Evolutionary conservation across 2,888 invertebrate genomes (phyloP), one percentile per base, ranked within the genome.

Genomic region (Dichetophora obliterata): DNA sequence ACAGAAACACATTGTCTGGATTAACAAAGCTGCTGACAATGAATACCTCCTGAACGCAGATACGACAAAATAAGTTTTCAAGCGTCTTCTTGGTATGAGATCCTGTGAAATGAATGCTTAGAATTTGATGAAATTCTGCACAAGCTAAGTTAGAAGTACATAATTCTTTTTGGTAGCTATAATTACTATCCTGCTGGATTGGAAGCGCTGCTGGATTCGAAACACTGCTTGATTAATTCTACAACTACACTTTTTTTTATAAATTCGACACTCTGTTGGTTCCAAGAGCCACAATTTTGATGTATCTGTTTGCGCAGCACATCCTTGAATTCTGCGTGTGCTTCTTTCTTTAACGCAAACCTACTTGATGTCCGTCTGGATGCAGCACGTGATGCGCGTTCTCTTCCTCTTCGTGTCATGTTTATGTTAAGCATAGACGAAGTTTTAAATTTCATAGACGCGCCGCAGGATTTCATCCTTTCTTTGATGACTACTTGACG

Each of bases 401-500:
- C 0, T 24, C 19, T 22, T 22, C 3, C 57, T 59, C 24, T 22
- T 14, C 57, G 19, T 2, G 24, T 1, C 19, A 19, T 22, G 57
- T 24, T 14, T 27, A 14, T 27, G 19, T 59, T 27, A 22, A 31
- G 63, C 31, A 54, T 27, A 19, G 43, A 43, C 43, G 31, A 59
- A 50, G 57, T 71, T 37, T 57, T 59, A 59, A 71, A 71, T 71
- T 59, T 71, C 70, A 37, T 31, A 54, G 54, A 34, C 69, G 27
- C 43, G 71, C 71, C 22, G 68, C 50, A 50, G 48, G 48, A 68
- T 24, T 31, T 24, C 24, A 48, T 68, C 11, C 48, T 24, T 11
- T n/a, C 31, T 34, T n/a, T 16, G 2, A 34, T 34, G 16, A 1
- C 2, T 54, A 22, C 6, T 6, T 11, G 6, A 43, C 43, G 43